These are phyloP conservation scores for Eutolmus rufibarbis DNA, from an alignment of 2,888 invertebrate genomes.

Conservation along the genomic window DNA sequence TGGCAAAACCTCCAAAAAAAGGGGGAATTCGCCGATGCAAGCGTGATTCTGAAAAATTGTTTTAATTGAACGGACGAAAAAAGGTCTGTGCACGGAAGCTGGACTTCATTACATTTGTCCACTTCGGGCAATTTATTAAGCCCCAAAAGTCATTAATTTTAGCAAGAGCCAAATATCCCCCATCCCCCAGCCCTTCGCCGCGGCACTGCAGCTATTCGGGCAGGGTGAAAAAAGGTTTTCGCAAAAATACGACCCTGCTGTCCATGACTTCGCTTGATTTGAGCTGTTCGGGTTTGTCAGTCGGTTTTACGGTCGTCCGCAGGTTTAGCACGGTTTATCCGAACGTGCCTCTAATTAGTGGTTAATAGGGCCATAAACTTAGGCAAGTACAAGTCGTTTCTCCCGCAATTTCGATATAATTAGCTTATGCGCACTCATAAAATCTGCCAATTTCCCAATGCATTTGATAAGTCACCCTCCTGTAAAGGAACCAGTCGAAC, in stretches of 20 bases:
- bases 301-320: neutral
- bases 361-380: conserved; percentile 8
- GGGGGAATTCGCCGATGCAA: neutral
- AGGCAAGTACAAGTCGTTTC: neutral
- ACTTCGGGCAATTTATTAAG: neutral
- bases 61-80: neutral
- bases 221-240: neutral
- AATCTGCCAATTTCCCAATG: neutral
- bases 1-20: neutral
- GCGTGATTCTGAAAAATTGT: neutral
- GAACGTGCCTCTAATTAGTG: conserved; percentile 6
- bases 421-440: neutral
- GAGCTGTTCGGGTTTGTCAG: neutral
- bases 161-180: neutral
- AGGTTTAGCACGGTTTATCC: neutral
- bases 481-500: neutral
- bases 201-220: neutral
- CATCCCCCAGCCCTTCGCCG: neutral
- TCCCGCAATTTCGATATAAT: neutral
- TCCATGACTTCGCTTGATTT: neutral
- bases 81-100: neutral
- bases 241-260: neutral
- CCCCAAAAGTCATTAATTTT: neutral
- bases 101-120: neutral
- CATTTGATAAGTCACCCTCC: neutral